Conservation (phyloP, 2,797 vertebrate species). For the Sebastes diploproa region DNA sequence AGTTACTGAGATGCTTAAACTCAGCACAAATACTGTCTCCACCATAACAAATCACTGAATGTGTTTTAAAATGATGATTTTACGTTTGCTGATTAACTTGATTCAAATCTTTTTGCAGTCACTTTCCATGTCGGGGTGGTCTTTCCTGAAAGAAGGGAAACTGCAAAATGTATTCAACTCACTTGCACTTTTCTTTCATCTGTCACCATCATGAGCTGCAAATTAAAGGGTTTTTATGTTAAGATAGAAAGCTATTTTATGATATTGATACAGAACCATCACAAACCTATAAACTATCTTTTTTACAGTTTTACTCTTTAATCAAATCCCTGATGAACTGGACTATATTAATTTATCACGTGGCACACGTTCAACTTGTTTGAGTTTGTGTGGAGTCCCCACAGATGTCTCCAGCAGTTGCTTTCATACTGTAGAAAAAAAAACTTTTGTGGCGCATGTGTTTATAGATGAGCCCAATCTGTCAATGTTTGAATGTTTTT, state of each 20-base stretch:
- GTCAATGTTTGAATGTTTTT: slow-evolving; percentile 28
- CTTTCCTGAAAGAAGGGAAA: not conserved
- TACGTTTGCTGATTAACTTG: not conserved
- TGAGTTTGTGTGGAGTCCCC: slow-evolving; percentile 13
- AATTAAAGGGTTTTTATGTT: not conserved
- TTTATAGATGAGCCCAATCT: slow-evolving; percentile 56
- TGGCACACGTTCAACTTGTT: not conserved
- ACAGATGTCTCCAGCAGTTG: slow-evolving; percentile 1
- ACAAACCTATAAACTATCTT: not conserved
- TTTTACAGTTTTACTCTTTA: not conserved
- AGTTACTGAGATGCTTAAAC: not conserved
- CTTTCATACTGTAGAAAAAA: slow-evolving; percentile 35
- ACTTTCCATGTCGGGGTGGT: not conserved
- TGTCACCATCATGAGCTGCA: not conserved
- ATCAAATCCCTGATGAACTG: not conserved
- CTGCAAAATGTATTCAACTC: not conserved
- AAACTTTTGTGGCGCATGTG: slow-evolving; percentile 4
- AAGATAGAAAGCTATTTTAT: not conserved
- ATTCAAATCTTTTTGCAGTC: not conserved
- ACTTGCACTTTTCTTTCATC: not conserved
- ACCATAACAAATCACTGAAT: not conserved
- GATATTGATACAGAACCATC: not conserved
- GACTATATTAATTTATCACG: not conserved
- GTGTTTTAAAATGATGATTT: not conserved
- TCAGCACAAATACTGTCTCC: not conserved